Base-by-base conservation (phyloP, 2,113 vertebrate genomes). In the Nymphicus hollandicus region DNA sequence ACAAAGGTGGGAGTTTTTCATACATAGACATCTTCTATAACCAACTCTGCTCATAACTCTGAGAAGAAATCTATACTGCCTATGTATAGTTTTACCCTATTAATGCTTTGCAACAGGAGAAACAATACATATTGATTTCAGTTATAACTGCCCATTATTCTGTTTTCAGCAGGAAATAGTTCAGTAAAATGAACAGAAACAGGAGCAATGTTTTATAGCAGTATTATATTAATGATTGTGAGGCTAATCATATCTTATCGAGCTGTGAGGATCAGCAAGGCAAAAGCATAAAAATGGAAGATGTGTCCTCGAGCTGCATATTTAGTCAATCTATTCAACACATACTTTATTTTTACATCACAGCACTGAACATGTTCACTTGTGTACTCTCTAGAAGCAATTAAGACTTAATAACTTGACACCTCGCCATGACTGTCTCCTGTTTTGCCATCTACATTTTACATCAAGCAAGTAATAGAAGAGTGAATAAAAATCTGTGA, bases 361-460 rank as follows among this genome's bases (percentile, higher is more conserved):
- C 6, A 46, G 43, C 20, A 53, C 64, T 22, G 2, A 58, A 41
- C 18, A 19, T 10, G 16, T 70, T 85, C 84, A 49, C 28, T 37
- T 82, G 58, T 33, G 23, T 65, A 33, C 43, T 81, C 68, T 70
- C 76, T 46, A 55, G 65, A 88, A 94, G 55, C 52, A 97, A 91
- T 94, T 94, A 95, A 92, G 69, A 76, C 77, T 81, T 86, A 78
- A 73, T 82, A 81, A 78, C 50, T 72, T 89, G 90, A 86, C 79
- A 95, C 64, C 47, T 90, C 0, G 0, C 71, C 63, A 24, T 10
- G 33, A 56, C 49, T 68, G 64, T 91, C 60, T 78, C 70, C 74
- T 86, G 44, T 56, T 96, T 88, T 88, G 27, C 55, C 52, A 92
- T 80, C 69, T 31, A 81, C 31, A 41, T 64, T 63, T 93, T 84